Percentiles rank a stretch among this genome's conserved stretches.
phyloP scores from a whole-genome alignment of 92 coral and sea anemone genomes.

The Zoanthus sociatus region DNA sequence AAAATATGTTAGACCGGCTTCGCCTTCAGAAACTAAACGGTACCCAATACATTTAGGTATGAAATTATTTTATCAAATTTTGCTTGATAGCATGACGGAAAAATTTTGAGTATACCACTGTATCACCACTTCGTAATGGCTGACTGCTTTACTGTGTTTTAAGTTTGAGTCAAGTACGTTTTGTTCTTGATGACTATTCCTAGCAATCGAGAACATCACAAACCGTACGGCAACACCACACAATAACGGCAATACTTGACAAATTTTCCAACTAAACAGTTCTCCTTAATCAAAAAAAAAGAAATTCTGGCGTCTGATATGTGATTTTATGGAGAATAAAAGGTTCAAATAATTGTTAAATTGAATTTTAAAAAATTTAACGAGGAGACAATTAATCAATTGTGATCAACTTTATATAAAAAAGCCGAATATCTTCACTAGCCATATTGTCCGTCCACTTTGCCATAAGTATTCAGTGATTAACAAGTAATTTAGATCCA shows the following conservation, averaged over 20 bases:
- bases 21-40: no score
- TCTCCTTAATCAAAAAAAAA: no score
- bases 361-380: background rate
- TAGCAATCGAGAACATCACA: background rate
- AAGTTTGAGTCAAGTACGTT: background rate
- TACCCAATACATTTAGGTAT: no score
- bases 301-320: no score
- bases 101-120: background rate
- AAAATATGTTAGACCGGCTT: no score
- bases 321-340: background rate
- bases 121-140: background rate
- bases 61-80: no score
- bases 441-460: background rate
- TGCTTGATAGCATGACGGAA: no score
- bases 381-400: constrained; percentile 1
- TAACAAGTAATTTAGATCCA: background rate
- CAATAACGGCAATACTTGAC: no score
- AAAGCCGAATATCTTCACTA: background rate
- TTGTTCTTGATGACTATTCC: background rate
- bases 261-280: no score
- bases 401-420: background rate
- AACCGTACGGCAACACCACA: background rate
- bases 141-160: background rate
- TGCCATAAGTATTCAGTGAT: background rate
- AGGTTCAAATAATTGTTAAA: background rate